Base-by-base conservation (phyloP, 2,113 vertebrate genomes). In the Cryptomyrus ogoouensis region DNA sequence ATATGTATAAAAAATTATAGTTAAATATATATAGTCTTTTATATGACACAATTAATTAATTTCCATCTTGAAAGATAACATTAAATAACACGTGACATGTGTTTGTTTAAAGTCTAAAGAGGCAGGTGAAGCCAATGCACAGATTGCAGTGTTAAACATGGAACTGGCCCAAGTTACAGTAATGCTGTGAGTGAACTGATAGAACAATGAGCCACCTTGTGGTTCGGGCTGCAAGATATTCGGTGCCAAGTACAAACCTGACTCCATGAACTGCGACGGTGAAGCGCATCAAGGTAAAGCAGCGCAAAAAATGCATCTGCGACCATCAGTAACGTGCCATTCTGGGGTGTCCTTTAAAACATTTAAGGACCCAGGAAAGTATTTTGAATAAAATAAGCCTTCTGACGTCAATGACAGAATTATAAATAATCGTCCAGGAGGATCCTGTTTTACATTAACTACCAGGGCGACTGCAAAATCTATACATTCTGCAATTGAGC, bases 121-220 rank as follows among this genome's bases (percentile, higher is more conserved):
- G 86, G 86, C 56, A 13, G 24, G 62, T 87, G 13, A 35, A 74
- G 85, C 84, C 88, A 83, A 62, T 31, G 62, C 44, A 87, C 47
- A 87, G 56, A 88, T 9, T n/a, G 44, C 70, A 88, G 53, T 87
- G 91, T 91, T 90, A 89, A 91, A 77, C 58, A 46, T 80, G 35
- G 89, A 46, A 56, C 27, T 12, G 13, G 52, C 49, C 88, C 24
- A 88, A 49, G 24, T 85, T 50, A 50, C n/a, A 90, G 87, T 85
- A 87, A 86, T 46, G 44, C 49, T n/a, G 42, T 50, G 1, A 83
- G 53, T 86, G 90, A 91, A 90, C 70, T 62, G 50, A 92, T 88
- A 90, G 92, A 52, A 17, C 88, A 52, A 89, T 56, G 74, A 90
- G 91, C 92, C 92, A 93, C 90, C 93, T 93, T 89, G 93, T 93